phyloP scores from a whole-genome alignment of 2,888 invertebrate genomes.

The Mimas tiliae region DNA sequence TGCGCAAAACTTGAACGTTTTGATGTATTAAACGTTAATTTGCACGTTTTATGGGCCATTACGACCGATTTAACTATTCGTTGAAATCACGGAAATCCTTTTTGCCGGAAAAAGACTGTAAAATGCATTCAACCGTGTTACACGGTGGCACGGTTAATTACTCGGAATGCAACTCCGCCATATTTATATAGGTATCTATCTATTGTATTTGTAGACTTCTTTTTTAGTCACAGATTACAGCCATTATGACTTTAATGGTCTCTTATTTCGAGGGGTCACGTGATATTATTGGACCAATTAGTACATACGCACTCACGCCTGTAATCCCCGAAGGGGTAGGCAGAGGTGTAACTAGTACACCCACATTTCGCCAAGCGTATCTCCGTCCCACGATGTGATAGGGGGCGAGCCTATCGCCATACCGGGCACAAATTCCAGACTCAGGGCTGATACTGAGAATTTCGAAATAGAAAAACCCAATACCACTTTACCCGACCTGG shows the following conservation, averaged over 20 bases:
- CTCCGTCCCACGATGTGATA: too few species aligned
- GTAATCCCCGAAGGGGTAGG: too few species aligned
- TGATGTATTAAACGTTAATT: conserved; percentile 18
- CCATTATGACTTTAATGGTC: not conserved
- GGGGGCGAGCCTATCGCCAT: too few species aligned
- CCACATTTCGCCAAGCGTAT: too few species aligned
- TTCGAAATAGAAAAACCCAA: too few species aligned
- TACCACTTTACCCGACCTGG: too few species aligned
- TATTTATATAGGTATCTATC: conserved; percentile 7
- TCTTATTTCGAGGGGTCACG: too few species aligned
- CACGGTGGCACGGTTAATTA: conserved; percentile 20
- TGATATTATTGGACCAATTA: too few species aligned
- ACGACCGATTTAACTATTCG: conserved; percentile 23
- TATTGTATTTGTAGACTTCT: not conserved
- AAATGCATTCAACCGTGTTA: conserved; percentile 21
- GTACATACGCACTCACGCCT: too few species aligned
- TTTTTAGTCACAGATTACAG: not conserved
- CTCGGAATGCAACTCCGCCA: conserved; percentile 15
- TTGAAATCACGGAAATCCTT: conserved; percentile 23
- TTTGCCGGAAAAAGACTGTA: conserved; percentile 21
- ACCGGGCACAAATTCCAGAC: too few species aligned
- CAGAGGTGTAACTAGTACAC: too few species aligned
- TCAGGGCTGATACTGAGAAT: too few species aligned
- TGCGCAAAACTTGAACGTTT: conserved; percentile 14
- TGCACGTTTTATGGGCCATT: conserved; percentile 22